Conservation (phyloP, 1,140 invertebrate species). For the Phenacoccus solenopsis region DNA sequence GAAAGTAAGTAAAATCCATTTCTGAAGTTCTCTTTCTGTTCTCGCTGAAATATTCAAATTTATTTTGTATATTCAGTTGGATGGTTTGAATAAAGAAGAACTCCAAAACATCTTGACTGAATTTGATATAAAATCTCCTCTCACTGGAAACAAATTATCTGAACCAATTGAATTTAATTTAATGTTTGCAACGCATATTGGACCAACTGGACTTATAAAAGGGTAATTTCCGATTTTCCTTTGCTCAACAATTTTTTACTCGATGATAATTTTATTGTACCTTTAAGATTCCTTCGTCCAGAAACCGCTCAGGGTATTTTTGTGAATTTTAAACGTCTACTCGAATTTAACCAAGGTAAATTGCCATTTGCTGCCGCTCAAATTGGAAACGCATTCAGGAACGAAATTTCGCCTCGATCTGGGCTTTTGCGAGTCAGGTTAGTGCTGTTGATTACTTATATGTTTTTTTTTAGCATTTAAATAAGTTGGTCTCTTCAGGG, state of each 20-base stretch:
- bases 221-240: conserved; percentile 39
- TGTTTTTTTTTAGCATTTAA: neutral
- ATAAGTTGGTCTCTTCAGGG: conserved; percentile 38
- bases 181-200: conserved; percentile 96
- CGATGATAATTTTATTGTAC: conserved; percentile 23
- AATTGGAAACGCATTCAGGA: conserved; percentile 94
- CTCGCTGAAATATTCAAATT: neutral
- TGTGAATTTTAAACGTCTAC: conserved; percentile 92
- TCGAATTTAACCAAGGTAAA: conserved; percentile 94
- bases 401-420: conserved; percentile 97
- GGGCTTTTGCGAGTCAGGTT: conserved; percentile 78
- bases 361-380: conserved; percentile 97
- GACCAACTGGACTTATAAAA: conserved; percentile 85
- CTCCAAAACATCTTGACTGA: conserved; percentile 71
- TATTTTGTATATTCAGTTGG: conserved; percentile 40
- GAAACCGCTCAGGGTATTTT: conserved; percentile 99
- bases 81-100: conserved; percentile 78
- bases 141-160: conserved; percentile 84
- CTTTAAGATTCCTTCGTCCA: conserved; percentile 80
- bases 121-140: conserved; percentile 87
- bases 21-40: conserved; percentile 17
- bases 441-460: neutral
- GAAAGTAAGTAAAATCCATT: conserved; percentile 43
- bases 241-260: neutral
- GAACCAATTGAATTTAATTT: conserved; percentile 97